Evolutionary conservation across 2,113 vertebrate species (phyloP).

Genomic region (Oncorhynchus keta): DNA sequence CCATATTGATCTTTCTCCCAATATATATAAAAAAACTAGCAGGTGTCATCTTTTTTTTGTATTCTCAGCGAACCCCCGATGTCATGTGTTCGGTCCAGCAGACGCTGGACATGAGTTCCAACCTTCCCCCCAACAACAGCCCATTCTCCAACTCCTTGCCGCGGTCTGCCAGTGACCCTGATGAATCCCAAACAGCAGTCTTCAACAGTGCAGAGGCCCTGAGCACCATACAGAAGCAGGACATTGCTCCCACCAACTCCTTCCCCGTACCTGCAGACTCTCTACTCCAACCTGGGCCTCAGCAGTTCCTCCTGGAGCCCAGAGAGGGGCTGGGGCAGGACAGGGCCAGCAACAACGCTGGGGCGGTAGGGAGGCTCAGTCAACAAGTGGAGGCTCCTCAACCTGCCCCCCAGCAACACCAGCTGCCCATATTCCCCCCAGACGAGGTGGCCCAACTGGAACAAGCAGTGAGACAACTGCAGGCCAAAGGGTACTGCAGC

Average conservation of each 20-base stretch:
- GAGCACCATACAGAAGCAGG: conserved; percentile 87
- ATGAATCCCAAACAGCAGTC: conserved; percentile 79
- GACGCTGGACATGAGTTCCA: conserved; percentile 75
- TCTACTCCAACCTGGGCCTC: conserved; percentile 83
- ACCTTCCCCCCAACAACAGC: conserved; percentile 73
- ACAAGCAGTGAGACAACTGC: conserved; percentile 91
- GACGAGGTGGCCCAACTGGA: conserved; percentile 89
- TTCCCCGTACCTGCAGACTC: conserved; percentile 83
- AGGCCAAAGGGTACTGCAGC: conserved; percentile 84
- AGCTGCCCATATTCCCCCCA: conserved; percentile 81
- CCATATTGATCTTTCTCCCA: neutral
- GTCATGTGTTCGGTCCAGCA: conserved; percentile 80
- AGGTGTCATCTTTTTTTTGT: conserved; percentile 4
- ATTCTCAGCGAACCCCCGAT: conserved; percentile 74
- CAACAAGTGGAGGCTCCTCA: conserved; percentile 56
- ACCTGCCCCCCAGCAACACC: conserved; percentile 79
- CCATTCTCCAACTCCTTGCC: conserved; percentile 80
- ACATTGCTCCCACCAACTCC: conserved; percentile 77
- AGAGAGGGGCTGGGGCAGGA: conserved; percentile 82
- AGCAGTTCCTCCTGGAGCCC: conserved; percentile 77
- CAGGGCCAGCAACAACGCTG: conserved; percentile 57
- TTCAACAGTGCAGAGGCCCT: conserved; percentile 81
- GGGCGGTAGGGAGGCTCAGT: conserved; percentile 60
- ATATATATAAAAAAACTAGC: too few species aligned
- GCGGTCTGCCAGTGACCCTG: conserved; percentile 80